Evolutionary conservation across 2,797 vertebrate genomes (phyloP).

Genomic region (Molossus alvarezi): DNA sequence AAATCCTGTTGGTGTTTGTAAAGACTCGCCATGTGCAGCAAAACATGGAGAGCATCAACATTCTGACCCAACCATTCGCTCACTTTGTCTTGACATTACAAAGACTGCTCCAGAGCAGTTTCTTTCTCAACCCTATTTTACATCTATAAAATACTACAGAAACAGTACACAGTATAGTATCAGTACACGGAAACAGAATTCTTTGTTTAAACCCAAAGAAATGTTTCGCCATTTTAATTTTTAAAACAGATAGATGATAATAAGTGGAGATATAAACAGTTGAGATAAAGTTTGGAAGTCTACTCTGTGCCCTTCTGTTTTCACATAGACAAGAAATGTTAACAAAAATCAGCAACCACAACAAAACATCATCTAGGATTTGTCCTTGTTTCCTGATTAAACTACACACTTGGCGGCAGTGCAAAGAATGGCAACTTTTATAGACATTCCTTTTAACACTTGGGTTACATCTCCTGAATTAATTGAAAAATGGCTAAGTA

Average conservation of each 20-base stretch:
- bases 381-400: slow-evolving; percentile 15
- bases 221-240: slow-evolving; percentile 66
- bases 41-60: slow-evolving; percentile 71
- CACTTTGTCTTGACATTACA: not conserved
- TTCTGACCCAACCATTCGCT: slow-evolving; percentile 69
- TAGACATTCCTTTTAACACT: slow-evolving; percentile 5
- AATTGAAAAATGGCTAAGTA: not conserved
- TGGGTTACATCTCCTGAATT: slow-evolving; percentile 13
- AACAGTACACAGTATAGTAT: not conserved
- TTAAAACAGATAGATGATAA: not conserved
- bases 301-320: not conserved
- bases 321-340: not conserved
- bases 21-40: slow-evolving; percentile 78
- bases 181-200: not conserved
- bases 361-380: not conserved
- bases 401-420: not conserved
- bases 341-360: not conserved
- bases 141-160: not conserved
- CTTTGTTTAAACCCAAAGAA: slow-evolving; percentile 5
- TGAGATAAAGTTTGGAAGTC: not conserved
- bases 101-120: slow-evolving; percentile 54
- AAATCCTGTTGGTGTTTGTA: slow-evolving; percentile 81
- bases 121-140: not conserved
- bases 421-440: slow-evolving; percentile 54
- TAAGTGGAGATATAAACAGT: not conserved